Conservation (phyloP, 2,797 vertebrate species). For the Coluber constrictor region DNA sequence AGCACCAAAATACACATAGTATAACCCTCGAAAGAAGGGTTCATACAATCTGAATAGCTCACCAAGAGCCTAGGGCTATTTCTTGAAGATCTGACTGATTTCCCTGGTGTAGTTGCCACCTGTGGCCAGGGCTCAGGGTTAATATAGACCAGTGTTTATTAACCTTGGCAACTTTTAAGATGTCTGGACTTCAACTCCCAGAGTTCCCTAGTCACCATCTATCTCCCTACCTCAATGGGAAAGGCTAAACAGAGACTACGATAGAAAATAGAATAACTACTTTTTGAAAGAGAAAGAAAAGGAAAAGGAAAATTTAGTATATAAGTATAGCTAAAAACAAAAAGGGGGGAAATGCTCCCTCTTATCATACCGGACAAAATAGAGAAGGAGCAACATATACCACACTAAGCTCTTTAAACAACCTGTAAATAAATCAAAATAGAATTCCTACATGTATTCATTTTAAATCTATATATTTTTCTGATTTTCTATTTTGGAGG, state of each 20-base stretch:
- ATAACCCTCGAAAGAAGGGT: neutral
- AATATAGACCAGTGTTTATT: neutral
- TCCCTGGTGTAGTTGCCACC: neutral
- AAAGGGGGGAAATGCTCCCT: rapidly evolving
- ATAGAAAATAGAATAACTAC: neutral
- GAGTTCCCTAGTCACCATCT: neutral
- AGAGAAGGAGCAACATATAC: neutral
- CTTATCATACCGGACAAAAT: neutral
- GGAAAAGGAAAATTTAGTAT: too few species aligned
- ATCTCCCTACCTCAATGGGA: neutral
- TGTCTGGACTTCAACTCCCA: neutral
- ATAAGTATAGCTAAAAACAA: neutral
- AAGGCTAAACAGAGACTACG: neutral
- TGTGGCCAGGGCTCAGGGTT: neutral
- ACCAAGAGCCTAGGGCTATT: neutral
- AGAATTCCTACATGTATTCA: neutral
- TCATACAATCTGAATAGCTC: neutral
- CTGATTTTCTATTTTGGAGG: neutral
- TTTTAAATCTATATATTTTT: neutral
- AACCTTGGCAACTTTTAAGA: neutral
- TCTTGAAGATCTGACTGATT: neutral
- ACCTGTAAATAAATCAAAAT: neutral
- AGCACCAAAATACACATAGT: neutral
- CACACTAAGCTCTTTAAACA: neutral
- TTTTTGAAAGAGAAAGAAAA: neutral